These are phyloP conservation scores for Panagrolaimus sp. DNA, from an alignment of 1,140 invertebrate genomes.

Conservation along the genomic window DNA sequence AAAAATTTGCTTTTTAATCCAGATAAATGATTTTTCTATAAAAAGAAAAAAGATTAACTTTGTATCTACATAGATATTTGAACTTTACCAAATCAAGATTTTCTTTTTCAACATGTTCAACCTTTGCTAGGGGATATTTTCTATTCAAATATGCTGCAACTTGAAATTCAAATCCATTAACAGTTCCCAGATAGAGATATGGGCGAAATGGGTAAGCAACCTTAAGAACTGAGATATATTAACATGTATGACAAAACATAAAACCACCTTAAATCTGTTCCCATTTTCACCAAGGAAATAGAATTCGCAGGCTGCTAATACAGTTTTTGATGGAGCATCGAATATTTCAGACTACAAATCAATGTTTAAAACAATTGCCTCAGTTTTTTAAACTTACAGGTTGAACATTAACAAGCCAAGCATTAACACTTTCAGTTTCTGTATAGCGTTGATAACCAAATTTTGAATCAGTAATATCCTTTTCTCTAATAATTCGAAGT, in stretches of 20 bases:
- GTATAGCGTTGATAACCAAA: constrained; percentile 85
- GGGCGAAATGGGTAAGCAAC: constrained; percentile 82
- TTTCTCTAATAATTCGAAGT: constrained; percentile 69
- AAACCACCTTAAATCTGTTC: constrained; percentile 73
- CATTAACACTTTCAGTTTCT: constrained; percentile 75
- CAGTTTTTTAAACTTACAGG: constrained; percentile 58
- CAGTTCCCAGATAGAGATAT: constrained; percentile 83
- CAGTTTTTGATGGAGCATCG: constrained; percentile 78
- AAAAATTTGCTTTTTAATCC: constrained; percentile 84
- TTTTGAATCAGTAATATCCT: constrained; percentile 79
- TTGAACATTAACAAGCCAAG: constrained; percentile 95
- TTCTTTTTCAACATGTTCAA: constrained; percentile 81
- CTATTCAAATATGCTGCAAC: constrained; percentile 79
- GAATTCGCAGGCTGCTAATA: constrained; percentile 85
- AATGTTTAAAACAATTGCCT: too few relatives aligned
- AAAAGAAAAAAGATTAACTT: constrained; percentile 18
- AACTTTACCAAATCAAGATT: constrained; percentile 82
- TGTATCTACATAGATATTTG: not conserved
- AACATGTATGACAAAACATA: too few relatives aligned
- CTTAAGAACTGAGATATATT: constrained; percentile 44
- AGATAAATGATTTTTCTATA: constrained; percentile 78
- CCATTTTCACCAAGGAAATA: constrained; percentile 97
- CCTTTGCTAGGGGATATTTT: constrained; percentile 73
- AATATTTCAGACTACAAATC: constrained; percentile 73
- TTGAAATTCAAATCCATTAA: constrained; percentile 73